phyloP scores from a whole-genome alignment of 1,140 invertebrate genomes.

The Anadara kagoshimensis region DNA sequence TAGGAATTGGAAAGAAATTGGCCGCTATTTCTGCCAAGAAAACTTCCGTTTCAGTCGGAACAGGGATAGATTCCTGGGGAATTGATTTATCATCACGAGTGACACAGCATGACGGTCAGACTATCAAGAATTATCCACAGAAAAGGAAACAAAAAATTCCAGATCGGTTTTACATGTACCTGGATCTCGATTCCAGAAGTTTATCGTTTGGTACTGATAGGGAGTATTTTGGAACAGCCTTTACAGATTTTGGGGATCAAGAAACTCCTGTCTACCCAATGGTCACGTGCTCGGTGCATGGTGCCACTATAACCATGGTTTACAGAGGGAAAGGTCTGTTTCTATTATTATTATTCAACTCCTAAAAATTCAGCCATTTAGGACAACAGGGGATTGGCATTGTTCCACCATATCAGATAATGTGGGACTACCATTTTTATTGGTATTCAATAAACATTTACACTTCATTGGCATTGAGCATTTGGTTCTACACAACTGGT shows the following conservation, averaged over 20 bases:
- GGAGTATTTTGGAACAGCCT: conserved; percentile 40
- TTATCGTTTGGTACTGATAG: conserved; percentile 41
- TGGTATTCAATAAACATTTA: no score
- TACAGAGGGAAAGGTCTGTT: conserved; percentile 40
- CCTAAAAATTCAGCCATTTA: neutral
- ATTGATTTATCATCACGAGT: conserved; percentile 21
- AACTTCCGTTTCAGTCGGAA: conserved; percentile 30
- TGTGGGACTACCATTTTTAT: no score
- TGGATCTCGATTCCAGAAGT: conserved; percentile 37
- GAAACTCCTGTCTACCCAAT: conserved; percentile 38
- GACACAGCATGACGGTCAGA: conserved; percentile 7
- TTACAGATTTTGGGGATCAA: conserved; percentile 18
- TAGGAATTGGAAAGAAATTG: conserved; percentile 32
- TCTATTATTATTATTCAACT: no score
- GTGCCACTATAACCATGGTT: conserved; percentile 42
- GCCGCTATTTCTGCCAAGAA: conserved; percentile 31
- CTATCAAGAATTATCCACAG: conserved; percentile 6
- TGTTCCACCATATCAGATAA: no score
- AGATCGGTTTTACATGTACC: conserved; percentile 50
- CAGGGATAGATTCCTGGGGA: conserved; percentile 44
- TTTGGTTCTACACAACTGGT: no score
- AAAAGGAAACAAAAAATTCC: conserved; percentile 15
- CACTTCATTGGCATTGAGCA: no score
- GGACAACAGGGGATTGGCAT: no score
- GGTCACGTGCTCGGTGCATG: conserved; percentile 27